Evolutionary conservation across 2,888 invertebrate species (phyloP), one percentile per base, ranked within the genome.

Genomic region (Oxycera nigricornis): DNA sequence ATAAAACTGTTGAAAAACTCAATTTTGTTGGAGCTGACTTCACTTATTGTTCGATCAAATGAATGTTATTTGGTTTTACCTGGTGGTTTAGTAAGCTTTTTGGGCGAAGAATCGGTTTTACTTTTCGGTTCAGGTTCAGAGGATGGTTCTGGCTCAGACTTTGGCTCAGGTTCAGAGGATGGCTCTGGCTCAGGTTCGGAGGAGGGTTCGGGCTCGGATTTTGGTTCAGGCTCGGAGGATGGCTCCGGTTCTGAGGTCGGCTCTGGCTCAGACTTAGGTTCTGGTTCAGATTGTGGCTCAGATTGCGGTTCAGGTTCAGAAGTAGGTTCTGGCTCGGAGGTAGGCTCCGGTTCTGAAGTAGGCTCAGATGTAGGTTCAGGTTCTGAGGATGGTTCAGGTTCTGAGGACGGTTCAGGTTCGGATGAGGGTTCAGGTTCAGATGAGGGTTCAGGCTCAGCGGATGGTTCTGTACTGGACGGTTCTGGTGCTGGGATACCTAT

Each of bases 401-500:
- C 81, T 2, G 83, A 80, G 46, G 79, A 77, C 0, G 86, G 82
- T 65, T 86, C 81, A 0, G 86, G 84, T 74, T 85, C 85, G 0
- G 84, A 79, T 26, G 80, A 79, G 1, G 83, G 82, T 77, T 86
- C 83, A 0, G 85, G 77, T 62, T 75, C 65, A 0, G 81, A 72
- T 24, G 78, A 74, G 0, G 59, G 79, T 14, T 86, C 81, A 0
- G 81, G 80, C 70, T 82, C 84, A 0, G 82, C 79, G 7, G 52
- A 84, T 0, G 88, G 85, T 78, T 84, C 83, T 0, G 88, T 86
- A 76, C 67, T 79, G 73, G 82, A 79, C 9, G 82, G 78, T 73
- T 82, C 81, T 1, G 83, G 81, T 77, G 84, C 81, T n/a, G 79
- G 81, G 62, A 73, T 31, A 52, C 73, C 73, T 73, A 67, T 17